phyloP scores from a whole-genome alignment of 2,797 vertebrate species.

The Spea hammondii region DNA sequence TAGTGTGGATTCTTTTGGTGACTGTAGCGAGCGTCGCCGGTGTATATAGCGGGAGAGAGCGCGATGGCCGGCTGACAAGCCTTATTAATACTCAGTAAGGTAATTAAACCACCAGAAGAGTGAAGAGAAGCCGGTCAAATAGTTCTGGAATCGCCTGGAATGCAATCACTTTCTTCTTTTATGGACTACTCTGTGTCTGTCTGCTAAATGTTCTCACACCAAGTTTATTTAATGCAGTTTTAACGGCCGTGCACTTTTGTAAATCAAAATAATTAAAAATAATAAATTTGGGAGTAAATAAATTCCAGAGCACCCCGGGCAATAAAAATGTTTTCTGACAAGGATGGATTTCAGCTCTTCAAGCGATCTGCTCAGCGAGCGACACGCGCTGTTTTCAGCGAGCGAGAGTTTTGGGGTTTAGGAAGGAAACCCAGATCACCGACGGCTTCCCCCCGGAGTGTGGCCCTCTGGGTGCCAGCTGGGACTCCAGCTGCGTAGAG shows the following conservation, averaged over 20 bases:
- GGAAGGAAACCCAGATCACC: constrained; percentile 42
- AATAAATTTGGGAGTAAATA: constrained; percentile 81
- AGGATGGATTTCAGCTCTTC: constrained; percentile 19
- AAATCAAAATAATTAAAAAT: constrained; percentile 87
- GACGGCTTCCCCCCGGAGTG: constrained; percentile 44
- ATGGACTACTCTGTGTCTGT: constrained; percentile 72
- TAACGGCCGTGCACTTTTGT: constrained; percentile 75
- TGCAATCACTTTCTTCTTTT: constrained; percentile 58
- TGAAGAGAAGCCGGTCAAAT: background rate
- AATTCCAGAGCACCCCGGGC: constrained; percentile 67
- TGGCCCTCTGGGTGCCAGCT: constrained; percentile 48
- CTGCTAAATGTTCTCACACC: constrained; percentile 71
- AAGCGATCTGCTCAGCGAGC: background rate
- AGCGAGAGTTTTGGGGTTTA: constrained; percentile 44
- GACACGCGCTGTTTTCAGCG: constrained; percentile 39
- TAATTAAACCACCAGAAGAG: background rate
- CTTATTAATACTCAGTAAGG: background rate
- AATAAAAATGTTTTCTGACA: constrained; percentile 40
- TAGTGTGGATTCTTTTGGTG: no score
- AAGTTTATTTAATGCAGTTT: constrained; percentile 78
- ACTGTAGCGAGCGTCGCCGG: no score
- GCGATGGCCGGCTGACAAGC: background rate
- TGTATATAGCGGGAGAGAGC: no score
- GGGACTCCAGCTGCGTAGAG: constrained; percentile 48
- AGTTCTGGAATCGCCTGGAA: constrained; percentile 21